phyloP scores from a whole-genome alignment of 2,888 invertebrate genomes.

The Opisthograptis luteolata region DNA sequence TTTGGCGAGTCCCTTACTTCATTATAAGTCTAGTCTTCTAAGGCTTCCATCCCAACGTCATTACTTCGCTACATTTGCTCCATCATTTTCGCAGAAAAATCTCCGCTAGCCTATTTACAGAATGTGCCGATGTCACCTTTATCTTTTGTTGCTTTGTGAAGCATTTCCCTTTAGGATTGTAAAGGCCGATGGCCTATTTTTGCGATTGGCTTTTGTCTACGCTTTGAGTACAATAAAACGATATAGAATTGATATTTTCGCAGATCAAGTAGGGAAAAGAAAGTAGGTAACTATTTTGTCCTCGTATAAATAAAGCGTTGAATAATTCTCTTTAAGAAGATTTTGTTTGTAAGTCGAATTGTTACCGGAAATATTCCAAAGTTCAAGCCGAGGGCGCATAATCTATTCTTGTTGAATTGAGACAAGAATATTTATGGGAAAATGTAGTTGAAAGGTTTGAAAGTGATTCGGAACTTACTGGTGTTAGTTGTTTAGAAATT shows the following conservation, averaged over 20 bases:
- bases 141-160: slow-evolving; percentile 28
- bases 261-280: slow-evolving; percentile 8
- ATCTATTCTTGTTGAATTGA: slow-evolving; percentile 10
- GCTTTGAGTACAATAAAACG: slow-evolving; percentile 21
- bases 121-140: slow-evolving; percentile 27
- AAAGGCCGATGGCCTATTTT: slow-evolving; percentile 28
- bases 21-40: slow-evolving; percentile 1
- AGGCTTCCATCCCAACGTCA: background rate
- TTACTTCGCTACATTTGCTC: slow-evolving; percentile 5
- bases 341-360: slow-evolving; percentile 17
- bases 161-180: slow-evolving; percentile 22
- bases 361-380: slow-evolving; percentile 15
- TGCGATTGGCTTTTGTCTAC: slow-evolving; percentile 30
- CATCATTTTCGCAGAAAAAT: slow-evolving; percentile 12
- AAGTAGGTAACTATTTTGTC: background rate
- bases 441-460: background rate
- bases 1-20: background rate
- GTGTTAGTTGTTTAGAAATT: too few relatives aligned
- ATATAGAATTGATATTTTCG: slow-evolving; percentile 19
- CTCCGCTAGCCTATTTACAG: slow-evolving; percentile 13
- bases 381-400: slow-evolving; percentile 4
- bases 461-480: too few relatives aligned
- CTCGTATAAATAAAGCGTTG: slow-evolving; percentile 4
- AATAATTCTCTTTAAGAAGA: slow-evolving; percentile 24
- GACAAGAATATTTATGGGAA: background rate